phyloP scores from a whole-genome alignment of 2,888 invertebrate species.

The Galerucella pusilla region DNA sequence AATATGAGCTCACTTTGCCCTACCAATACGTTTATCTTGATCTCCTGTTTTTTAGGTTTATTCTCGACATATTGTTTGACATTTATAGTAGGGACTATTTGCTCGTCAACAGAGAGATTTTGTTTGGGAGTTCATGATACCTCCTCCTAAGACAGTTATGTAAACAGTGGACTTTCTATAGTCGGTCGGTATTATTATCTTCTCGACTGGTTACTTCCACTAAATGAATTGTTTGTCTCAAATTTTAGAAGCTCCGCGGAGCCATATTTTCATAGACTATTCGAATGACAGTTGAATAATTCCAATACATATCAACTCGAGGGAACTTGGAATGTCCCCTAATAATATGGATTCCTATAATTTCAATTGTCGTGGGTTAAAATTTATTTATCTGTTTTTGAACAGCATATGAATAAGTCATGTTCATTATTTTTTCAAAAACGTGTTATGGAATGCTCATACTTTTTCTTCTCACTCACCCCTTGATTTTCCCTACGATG shows the following conservation, averaged over 20 bases:
- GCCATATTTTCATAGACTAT: slow-evolving; percentile 9
- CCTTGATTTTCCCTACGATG: too few relatives aligned
- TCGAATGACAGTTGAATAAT: background rate
- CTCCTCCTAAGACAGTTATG: too few relatives aligned
- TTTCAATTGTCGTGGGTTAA: too few relatives aligned
- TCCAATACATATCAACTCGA: too few relatives aligned
- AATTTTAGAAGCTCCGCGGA: slow-evolving; percentile 4
- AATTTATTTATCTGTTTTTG: too few relatives aligned
- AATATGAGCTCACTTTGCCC: slow-evolving; percentile 14
- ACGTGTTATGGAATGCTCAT: too few relatives aligned
- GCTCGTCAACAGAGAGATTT: background rate
- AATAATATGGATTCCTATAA: slow-evolving; percentile 16
- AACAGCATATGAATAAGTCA: too few relatives aligned
- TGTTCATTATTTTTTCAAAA: too few relatives aligned
- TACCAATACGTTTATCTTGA: slow-evolving; percentile 14
- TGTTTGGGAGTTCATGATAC: too few relatives aligned
- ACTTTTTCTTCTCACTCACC: too few relatives aligned
- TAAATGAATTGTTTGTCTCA: slow-evolving; percentile 5
- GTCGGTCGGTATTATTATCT: slow-evolving; percentile 9
- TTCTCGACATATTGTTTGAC: slow-evolving; percentile 32
- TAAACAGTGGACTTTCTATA: too few relatives aligned
- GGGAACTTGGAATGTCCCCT: too few relatives aligned
- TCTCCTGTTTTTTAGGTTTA: slow-evolving; percentile 20
- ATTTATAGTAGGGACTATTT: slow-evolving; percentile 25
- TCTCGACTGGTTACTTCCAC: slow-evolving; percentile 19